These are phyloP conservation scores for Neoarius graeffei DNA, from an alignment of 2,113 vertebrate genomes.

Conservation along the genomic window DNA sequence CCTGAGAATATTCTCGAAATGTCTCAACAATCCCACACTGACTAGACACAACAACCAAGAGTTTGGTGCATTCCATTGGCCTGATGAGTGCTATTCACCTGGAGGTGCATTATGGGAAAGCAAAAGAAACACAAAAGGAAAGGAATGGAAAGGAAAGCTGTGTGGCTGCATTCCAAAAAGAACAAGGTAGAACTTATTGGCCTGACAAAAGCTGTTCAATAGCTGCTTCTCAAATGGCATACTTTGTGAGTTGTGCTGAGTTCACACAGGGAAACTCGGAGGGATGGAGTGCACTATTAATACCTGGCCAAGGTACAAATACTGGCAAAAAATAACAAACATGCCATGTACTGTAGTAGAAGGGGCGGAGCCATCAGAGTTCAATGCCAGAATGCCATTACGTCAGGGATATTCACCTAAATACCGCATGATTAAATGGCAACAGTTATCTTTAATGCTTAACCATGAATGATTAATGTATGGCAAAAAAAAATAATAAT, in stretches of 20 bases:
- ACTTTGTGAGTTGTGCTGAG: background rate
- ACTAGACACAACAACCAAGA: background rate
- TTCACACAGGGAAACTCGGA: background rate
- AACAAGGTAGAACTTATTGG: background rate
- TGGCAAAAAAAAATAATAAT: background rate
- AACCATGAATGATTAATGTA: background rate
- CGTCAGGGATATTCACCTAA: background rate
- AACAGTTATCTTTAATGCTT: background rate
- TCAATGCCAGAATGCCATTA: background rate
- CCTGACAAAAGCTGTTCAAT: background rate
- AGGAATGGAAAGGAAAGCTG: background rate
- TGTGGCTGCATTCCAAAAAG: background rate
- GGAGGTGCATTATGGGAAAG: constrained; percentile 12
- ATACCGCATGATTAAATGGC: background rate
- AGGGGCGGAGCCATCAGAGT: background rate
- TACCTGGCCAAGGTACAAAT: background rate
- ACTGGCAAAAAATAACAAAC: background rate
- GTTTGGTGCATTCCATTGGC: background rate
- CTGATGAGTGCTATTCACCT: background rate
- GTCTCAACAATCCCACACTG: background rate
- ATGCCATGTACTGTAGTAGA: background rate
- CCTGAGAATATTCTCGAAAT: background rate
- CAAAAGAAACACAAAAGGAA: background rate
- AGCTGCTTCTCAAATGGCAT: background rate
- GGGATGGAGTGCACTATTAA: background rate